Evolutionary conservation across 2,113 vertebrate genomes (phyloP).

Genomic region (Gulo gulo): DNA sequence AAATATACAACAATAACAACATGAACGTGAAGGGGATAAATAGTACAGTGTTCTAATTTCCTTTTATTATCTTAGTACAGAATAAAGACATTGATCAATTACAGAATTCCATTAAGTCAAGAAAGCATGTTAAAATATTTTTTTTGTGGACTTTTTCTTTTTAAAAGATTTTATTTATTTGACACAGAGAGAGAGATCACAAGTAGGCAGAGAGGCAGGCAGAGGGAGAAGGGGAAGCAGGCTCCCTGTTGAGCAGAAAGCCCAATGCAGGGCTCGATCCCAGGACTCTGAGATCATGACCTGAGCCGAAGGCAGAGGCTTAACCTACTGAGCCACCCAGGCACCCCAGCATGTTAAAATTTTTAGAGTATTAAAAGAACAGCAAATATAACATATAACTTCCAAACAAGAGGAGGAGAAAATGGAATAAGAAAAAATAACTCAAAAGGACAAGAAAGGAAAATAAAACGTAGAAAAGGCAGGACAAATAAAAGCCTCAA

Average conservation of each 20-base stretch:
- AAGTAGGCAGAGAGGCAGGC: no score
- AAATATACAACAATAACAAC: constrained; percentile 11
- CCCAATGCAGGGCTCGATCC: no score
- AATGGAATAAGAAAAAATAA: neutral
- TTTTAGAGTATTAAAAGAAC: neutral
- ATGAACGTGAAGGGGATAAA: neutral
- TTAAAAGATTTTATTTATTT: no score
- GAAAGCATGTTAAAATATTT: neutral
- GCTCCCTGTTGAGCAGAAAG: no score
- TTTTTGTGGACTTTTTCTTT: no score
- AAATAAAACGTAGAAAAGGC: neutral
- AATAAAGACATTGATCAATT: constrained; percentile 3
- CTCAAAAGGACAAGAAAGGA: neutral
- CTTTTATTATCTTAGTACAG: neutral
- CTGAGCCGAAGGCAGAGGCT: no score
- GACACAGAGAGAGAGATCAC: no score
- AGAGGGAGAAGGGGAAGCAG: no score
- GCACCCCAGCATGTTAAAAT: neutral
- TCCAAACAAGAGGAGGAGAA: neutral
- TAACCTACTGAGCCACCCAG: no score
- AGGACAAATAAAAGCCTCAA: constrained; percentile 12
- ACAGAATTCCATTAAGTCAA: neutral
- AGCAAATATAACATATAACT: neutral
- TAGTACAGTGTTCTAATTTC: neutral
- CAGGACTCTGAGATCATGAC: no score